Percentiles rank a stretch among this genome's conserved stretches.
phyloP scores from a whole-genome alignment of 1,140 invertebrate genomes.

The Bombus soroeensis region DNA sequence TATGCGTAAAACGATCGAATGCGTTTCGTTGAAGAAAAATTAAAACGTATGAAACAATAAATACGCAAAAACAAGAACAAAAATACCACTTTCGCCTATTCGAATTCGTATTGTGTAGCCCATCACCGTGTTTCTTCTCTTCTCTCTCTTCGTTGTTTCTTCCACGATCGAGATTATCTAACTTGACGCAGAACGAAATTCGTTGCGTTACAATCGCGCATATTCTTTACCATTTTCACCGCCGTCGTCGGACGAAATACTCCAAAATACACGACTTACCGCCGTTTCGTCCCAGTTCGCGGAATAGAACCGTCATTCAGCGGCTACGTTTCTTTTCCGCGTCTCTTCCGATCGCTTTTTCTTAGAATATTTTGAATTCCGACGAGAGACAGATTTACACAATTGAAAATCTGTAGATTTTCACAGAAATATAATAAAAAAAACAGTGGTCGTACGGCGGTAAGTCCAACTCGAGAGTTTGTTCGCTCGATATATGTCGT shows the following conservation, averaged over 20 bases:
- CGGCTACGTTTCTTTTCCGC: neutral
- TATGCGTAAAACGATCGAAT: conserved; percentile 55
- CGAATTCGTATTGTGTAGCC: conserved; percentile 51
- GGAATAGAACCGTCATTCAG: neutral
- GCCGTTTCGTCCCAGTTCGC: neutral
- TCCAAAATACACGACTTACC: neutral
- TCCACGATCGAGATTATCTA: conserved; percentile 4
- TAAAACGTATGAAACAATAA: conserved; percentile 64
- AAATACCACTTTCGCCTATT: conserved; percentile 52
- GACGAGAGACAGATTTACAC: neutral
- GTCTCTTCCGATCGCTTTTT: neutral
- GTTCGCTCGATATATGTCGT: conserved; percentile 6
- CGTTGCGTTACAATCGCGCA: neutral
- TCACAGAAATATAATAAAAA: neutral
- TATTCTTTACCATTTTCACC: neutral
- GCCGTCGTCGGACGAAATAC: neutral
- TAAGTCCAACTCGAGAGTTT: neutral
- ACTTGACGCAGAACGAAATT: neutral
- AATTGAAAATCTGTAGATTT: neutral
- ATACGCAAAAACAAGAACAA: conserved; percentile 68
- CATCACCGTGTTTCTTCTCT: conserved; percentile 52
- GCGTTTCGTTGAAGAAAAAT: conserved; percentile 54
- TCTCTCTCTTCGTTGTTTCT: conserved; percentile 54
- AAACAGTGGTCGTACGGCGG: neutral
- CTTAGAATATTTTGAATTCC: neutral